Conservation (phyloP, 2,888 invertebrate species). For the Tortricodes alternella region DNA sequence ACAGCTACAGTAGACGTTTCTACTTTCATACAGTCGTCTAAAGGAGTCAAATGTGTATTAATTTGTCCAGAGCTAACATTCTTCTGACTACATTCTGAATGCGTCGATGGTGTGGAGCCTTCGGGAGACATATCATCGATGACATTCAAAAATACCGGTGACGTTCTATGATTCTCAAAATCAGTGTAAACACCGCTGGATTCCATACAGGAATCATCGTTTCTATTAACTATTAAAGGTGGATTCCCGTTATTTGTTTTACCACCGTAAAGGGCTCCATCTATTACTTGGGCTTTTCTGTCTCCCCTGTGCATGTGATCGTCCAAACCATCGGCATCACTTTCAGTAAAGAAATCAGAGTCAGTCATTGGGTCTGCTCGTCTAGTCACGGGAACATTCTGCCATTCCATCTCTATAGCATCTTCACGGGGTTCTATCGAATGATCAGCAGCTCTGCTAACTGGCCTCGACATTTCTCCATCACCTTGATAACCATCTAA, state of each 20-base stretch:
- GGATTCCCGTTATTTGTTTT: slow-evolving; percentile 81
- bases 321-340: slow-evolving; percentile 93
- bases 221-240: slow-evolving; percentile 79
- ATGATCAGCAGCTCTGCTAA: slow-evolving; percentile 90
- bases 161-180: slow-evolving; percentile 86
- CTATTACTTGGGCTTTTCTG: slow-evolving; percentile 91
- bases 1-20: slow-evolving; percentile 49
- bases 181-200: slow-evolving; percentile 95
- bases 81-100: slow-evolving; percentile 78
- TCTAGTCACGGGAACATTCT: slow-evolving; percentile 84
- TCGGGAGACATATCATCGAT: slow-evolving; percentile 88
- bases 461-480: slow-evolving; percentile 94
- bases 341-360: slow-evolving; percentile 95
- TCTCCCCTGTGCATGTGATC: slow-evolving; percentile 88
- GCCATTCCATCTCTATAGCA: slow-evolving; percentile 80
- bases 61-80: slow-evolving; percentile 62
- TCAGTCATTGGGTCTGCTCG: slow-evolving; percentile 94
- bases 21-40: slow-evolving; percentile 55
- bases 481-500: slow-evolving; percentile 97
- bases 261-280: slow-evolving; percentile 93
- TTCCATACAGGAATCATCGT: slow-evolving; percentile 92
- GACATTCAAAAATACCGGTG: slow-evolving; percentile 78
- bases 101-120: slow-evolving; percentile 80
- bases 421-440: slow-evolving; percentile 83
- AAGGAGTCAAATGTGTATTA: slow-evolving; percentile 55